Evolutionary conservation across 64 coral and sea anemone species (phyloP).

Genomic region (Montipora cactus): DNA sequence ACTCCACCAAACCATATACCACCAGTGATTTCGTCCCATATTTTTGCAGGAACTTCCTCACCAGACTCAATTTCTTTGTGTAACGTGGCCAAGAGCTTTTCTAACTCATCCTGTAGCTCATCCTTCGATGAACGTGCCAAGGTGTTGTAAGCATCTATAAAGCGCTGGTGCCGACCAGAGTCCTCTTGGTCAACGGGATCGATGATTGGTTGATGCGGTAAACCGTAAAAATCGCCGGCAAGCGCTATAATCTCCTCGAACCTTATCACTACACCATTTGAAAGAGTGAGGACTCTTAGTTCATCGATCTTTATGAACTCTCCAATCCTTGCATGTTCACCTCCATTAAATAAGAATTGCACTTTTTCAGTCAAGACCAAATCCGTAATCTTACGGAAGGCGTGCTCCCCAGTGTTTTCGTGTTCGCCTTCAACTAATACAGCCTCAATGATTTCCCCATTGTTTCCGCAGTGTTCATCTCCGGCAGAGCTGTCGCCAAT

Average conservation of each 20-base stretch:
- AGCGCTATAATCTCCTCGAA: slow-evolving; percentile 43
- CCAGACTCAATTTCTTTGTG: neutral
- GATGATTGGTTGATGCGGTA: slow-evolving; percentile 28
- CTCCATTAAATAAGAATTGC: neutral
- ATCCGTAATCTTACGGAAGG: too few species aligned
- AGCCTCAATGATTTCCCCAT: too few species aligned
- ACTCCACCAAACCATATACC: slow-evolving; percentile 7
- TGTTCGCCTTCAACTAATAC: too few species aligned
- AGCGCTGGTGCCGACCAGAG: neutral
- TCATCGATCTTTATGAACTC: neutral
- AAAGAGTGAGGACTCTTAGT: neutral
- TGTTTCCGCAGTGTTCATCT: too few species aligned
- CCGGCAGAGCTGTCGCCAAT: too few species aligned
- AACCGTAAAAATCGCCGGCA: slow-evolving; percentile 37
- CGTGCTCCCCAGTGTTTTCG: too few species aligned
- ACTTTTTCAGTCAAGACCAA: too few species aligned
- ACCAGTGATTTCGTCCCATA: slow-evolving; percentile 38
- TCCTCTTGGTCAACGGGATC: neutral
- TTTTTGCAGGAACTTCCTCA: neutral
- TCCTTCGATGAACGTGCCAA: neutral
- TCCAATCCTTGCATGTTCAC: slow-evolving; percentile 5
- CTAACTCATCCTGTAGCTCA: neutral
- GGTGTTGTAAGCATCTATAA: neutral
- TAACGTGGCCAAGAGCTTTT: neutral
- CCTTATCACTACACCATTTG: slow-evolving; percentile 14